These are phyloP conservation scores for Laterallus jamaicensis DNA, from an alignment of 2,113 vertebrate species.

Conservation along the genomic window DNA sequence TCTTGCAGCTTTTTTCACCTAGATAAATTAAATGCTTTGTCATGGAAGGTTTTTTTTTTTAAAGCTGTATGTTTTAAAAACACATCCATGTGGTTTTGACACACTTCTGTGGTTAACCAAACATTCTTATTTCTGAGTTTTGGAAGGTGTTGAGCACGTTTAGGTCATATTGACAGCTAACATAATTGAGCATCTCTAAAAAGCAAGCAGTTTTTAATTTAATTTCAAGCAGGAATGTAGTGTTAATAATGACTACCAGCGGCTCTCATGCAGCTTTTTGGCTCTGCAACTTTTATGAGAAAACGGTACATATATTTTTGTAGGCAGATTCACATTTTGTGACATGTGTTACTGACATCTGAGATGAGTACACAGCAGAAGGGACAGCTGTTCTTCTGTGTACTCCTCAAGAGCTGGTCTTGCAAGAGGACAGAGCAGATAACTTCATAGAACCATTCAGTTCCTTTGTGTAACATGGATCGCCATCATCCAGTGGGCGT, in stretches of 20 bases:
- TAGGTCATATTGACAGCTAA: background rate
- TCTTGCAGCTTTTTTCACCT: background rate
- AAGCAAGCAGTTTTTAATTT: background rate
- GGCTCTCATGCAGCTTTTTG: background rate
- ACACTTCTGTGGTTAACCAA: background rate
- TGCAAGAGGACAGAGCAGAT: background rate
- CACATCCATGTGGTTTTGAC: background rate
- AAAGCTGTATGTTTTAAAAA: background rate
- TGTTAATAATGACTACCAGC: background rate
- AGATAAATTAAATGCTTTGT: background rate
- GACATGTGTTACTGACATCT: no score
- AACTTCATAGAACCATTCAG: background rate
- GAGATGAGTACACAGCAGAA: no score
- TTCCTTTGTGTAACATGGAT: background rate
- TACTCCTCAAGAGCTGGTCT: background rate
- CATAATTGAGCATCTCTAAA: background rate
- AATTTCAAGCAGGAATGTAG: background rate
- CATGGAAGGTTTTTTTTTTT: background rate
- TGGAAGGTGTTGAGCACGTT: background rate
- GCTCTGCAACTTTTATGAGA: background rate
- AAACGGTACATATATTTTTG: background rate
- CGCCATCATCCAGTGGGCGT: background rate
- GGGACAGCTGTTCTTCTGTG: background rate
- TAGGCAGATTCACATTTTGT: background rate
- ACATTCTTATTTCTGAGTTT: background rate